These are phyloP conservation scores for Caenorhabditis virilis DNA, from an alignment of 2,888 invertebrate species.

Conservation along the genomic window DNA sequence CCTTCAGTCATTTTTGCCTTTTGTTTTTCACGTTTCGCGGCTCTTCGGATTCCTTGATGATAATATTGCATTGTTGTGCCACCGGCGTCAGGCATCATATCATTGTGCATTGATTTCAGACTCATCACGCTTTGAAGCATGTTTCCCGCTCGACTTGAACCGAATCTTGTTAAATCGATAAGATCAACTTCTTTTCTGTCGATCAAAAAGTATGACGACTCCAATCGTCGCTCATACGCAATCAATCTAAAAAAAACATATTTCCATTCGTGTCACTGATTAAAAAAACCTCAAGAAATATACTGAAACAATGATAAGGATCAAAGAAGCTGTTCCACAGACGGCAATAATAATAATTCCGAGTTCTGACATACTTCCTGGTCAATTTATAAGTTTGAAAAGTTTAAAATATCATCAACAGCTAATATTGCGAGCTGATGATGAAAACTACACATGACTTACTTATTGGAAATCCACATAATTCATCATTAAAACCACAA, in stretches of 20 bases:
- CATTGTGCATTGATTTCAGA: slow-evolving; percentile 16
- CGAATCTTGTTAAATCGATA: slow-evolving; percentile 38
- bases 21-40: slow-evolving; percentile 13
- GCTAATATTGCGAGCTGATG: not conserved
- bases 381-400: slow-evolving; percentile 17
- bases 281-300: not conserved
- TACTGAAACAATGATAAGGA: slow-evolving; percentile 26
- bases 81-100: no score
- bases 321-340: slow-evolving; percentile 23
- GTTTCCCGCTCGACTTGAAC: slow-evolving; percentile 42
- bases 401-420: not conserved
- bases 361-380: slow-evolving; percentile 44
- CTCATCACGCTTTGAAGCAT: slow-evolving; percentile 33
- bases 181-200: slow-evolving; percentile 33
- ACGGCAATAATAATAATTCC: slow-evolving; percentile 39
- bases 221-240: slow-evolving; percentile 41
- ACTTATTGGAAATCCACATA: slow-evolving; percentile 23
- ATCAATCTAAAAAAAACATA: slow-evolving; percentile 29
- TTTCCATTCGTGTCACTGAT: not conserved
- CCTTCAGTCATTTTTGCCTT: slow-evolving; percentile 4
- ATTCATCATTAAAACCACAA: slow-evolving; percentile 46
- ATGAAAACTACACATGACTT: slow-evolving; percentile 4
- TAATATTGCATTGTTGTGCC: slow-evolving; percentile 39
- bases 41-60: slow-evolving; percentile 34
- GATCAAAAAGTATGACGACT: slow-evolving; percentile 43